Evolutionary conservation across 1,140 invertebrate genomes (phyloP).

Genomic region (Bactericera cockerelli): DNA sequence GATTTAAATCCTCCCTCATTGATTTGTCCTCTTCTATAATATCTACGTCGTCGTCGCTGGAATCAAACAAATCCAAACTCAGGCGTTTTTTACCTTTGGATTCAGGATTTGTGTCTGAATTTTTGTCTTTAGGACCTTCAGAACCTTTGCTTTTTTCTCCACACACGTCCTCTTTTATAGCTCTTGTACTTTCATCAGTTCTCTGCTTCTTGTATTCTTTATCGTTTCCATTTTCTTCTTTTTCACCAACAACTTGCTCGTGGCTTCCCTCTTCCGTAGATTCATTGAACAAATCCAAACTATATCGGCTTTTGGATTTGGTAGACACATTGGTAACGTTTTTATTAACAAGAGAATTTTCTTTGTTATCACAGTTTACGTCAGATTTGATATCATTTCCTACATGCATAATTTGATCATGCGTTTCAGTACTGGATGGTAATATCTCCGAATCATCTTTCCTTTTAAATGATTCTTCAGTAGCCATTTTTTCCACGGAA

Average conservation of each 20-base stretch:
- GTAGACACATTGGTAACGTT: neutral
- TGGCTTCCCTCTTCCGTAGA: neutral
- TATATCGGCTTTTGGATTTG: neutral
- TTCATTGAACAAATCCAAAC: neutral
- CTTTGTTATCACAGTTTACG: too few species aligned
- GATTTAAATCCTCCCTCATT: neutral
- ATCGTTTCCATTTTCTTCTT: too few species aligned
- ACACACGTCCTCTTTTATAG: too few species aligned
- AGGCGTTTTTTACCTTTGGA: constrained; percentile 9
- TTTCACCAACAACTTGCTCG: too few species aligned
- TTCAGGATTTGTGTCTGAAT: neutral
- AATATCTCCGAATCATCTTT: too few species aligned
- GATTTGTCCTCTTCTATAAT: neutral
- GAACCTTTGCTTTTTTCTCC: too few species aligned
- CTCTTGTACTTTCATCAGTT: neutral
- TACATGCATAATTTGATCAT: too few species aligned
- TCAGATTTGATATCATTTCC: too few species aligned
- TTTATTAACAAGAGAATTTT: neutral
- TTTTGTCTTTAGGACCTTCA: neutral
- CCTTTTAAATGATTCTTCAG: too few species aligned
- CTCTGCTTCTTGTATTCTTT: neutral
- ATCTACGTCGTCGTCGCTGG: neutral
- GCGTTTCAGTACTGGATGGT: too few species aligned
- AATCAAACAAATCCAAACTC: constrained; percentile 17
- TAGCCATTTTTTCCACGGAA: too few species aligned